These are phyloP conservation scores for Neuroterus valhalla DNA, from an alignment of 1,140 invertebrate genomes.

Conservation along the genomic window DNA sequence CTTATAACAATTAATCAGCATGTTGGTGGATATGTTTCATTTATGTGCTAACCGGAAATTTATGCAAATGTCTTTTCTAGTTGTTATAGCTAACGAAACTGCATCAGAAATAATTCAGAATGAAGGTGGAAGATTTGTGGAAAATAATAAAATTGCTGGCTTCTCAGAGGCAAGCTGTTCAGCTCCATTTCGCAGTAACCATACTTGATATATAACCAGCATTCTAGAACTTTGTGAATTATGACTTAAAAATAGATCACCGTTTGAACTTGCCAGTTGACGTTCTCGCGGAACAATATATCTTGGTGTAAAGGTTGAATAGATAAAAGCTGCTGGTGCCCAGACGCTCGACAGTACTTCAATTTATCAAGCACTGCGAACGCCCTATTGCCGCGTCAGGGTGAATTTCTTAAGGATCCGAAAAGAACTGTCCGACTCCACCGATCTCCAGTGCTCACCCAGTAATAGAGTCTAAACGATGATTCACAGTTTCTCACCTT, in stretches of 20 bases:
- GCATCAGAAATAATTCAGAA: too few relatives aligned
- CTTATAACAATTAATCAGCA: too few relatives aligned
- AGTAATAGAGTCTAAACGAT: conserved; percentile 56
- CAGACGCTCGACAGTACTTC: conserved; percentile 35
- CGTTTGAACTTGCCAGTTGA: conserved; percentile 45
- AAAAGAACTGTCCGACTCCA: conserved; percentile 4
- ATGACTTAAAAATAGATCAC: neutral
- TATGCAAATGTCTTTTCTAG: too few relatives aligned
- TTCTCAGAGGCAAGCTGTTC: too few relatives aligned
- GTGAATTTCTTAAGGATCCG: conserved; percentile 4
- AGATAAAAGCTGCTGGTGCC: conserved; percentile 49
- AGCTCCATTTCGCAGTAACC: too few relatives aligned
- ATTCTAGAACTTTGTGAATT: too few relatives aligned
- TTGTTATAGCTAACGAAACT: too few relatives aligned
- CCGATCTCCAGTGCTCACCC: neutral
- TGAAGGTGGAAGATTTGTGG: too few relatives aligned
- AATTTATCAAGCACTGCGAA: conserved; percentile 55
- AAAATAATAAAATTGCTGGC: too few relatives aligned
- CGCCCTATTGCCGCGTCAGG: neutral
- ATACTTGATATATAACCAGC: too few relatives aligned
- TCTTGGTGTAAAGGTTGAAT: conserved; percentile 56
- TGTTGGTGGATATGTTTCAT: too few relatives aligned
- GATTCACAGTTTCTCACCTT: conserved; percentile 41
- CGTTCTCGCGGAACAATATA: conserved; percentile 56
- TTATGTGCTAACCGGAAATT: too few relatives aligned